Evolutionary conservation across 2,797 vertebrate genomes (phyloP), one percentile per base, ranked within the genome.

Genomic region (Onychomys leucogaster): DNA sequence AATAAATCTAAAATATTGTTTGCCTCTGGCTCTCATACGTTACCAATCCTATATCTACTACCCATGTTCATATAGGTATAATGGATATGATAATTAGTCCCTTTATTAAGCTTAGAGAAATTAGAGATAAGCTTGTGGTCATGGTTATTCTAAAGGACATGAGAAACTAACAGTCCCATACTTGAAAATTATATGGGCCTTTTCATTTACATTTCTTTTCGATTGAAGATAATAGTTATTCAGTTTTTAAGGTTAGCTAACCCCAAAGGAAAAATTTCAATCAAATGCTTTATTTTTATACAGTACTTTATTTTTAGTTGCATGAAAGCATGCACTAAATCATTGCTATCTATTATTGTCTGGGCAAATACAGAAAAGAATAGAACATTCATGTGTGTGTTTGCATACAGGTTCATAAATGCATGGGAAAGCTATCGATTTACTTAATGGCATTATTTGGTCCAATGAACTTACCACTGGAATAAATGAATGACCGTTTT

Each of bases 21-120:
- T 13, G 82, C 23, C 29, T 71, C 37, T 85, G 34, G 0, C 52
- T 76, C 37, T 88, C 52, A 37, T 27, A 81, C 32, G 27, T 85
- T 91, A 25, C 37, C 37, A 71, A 71, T 61, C 59, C 37, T 29
- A 34, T 32, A 89, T 92, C n/a, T 63, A 84, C 83, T 90, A 84
- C 37, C 16, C 19, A 61, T 65, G 34, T 80, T 93, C 87, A 55
- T 49, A 80, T 81, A 34, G 75, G 13, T 96, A 41, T 57, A 67
- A 27, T 32, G 19, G 81, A 14, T 95, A 85, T 32, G 57, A 75
- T 46, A 55, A 4, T 80, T 76, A 80, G 49, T 87, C 65, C 17
- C 8, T 63, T 89, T 14, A 57, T 49, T 91, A 89, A n/a, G 11
- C 81, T 71, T 93, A 80, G 83, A 85, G 87, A 95, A 95, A 94